A percentile compares a stretch with the other conserved stretches of the same genome.
These are phyloP conservation scores for Quadriops clusia DNA, from an alignment of 2,888 invertebrate genomes.

Conservation along the genomic window DNA sequence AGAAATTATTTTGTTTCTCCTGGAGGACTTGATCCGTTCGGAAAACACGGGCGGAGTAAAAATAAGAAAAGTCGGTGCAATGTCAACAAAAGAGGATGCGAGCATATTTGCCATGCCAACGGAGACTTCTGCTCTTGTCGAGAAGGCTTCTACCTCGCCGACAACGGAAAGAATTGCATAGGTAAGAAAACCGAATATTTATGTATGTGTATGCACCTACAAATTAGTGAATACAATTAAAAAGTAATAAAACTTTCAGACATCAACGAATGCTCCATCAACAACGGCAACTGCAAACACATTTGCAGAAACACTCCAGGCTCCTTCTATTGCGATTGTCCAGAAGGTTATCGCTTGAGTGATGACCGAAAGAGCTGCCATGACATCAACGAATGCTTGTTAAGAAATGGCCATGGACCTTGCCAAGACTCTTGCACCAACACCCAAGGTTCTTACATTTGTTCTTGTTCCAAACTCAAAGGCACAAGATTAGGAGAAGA, in stretches of 20 bases:
- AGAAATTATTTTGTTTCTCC: no score
- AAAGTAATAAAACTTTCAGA: slow-evolving; percentile 31
- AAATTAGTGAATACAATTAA: slow-evolving; percentile 23
- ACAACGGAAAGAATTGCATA: slow-evolving; percentile 31
- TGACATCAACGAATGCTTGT: slow-evolving; percentile 50
- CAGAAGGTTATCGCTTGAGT: slow-evolving; percentile 39
- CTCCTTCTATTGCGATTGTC: slow-evolving; percentile 44
- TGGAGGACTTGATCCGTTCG: no score
- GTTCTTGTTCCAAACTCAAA: slow-evolving; percentile 44
- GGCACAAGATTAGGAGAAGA: slow-evolving; percentile 46
- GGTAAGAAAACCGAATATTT: slow-evolving; percentile 31
- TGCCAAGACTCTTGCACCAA: slow-evolving; percentile 50
- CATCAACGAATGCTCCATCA: slow-evolving; percentile 43
- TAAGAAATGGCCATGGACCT: slow-evolving; percentile 48
- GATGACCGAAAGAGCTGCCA: slow-evolving; percentile 23
- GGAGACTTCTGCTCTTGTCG: slow-evolving; percentile 37
- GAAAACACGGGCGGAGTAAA: neutral
- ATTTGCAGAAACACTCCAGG: slow-evolving; percentile 46
- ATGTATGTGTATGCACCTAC: no score
- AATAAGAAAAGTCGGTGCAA: slow-evolving; percentile 14
- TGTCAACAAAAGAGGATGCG: slow-evolving; percentile 35
- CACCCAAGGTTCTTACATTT: slow-evolving; percentile 44
- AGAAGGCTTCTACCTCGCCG: slow-evolving; percentile 34
- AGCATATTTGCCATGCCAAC: slow-evolving; percentile 36
- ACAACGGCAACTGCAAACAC: slow-evolving; percentile 43